Conservation (phyloP, 2,888 invertebrate genomes). For the Archips xylosteana region DNA sequence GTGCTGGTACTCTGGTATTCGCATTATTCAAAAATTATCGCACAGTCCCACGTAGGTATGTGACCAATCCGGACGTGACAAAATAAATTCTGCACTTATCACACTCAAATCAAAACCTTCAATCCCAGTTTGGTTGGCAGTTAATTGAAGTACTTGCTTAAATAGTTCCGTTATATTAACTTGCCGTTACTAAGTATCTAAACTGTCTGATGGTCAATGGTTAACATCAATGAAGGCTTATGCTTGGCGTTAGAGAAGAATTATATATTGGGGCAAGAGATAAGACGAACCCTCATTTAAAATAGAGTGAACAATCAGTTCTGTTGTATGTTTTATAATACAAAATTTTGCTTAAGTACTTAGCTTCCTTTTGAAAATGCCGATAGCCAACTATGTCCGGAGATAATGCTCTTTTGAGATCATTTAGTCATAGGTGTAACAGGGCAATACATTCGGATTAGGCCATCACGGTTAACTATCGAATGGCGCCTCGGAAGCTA, state of each 20-base stretch:
- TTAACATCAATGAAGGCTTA: conserved; percentile 11
- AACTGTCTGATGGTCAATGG: conserved; percentile 18
- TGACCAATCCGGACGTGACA: conserved; percentile 24
- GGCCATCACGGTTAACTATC: conserved; percentile 37
- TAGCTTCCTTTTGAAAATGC: conserved; percentile 7
- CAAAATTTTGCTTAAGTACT: background rate
- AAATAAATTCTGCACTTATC: conserved; percentile 17
- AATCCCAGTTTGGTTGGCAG: background rate
- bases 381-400: conserved; percentile 30
- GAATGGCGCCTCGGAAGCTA: conserved; percentile 18
- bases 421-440: conserved; percentile 9
- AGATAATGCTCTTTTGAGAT: conserved; percentile 17
- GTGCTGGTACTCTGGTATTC: background rate
- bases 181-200: background rate
- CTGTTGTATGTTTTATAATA: conserved; percentile 7
- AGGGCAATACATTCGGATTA: conserved; percentile 33
- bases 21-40: conserved; percentile 16
- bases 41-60: conserved; percentile 11
- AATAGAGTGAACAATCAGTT: conserved; percentile 16
- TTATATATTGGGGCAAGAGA: conserved; percentile 31
- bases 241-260: conserved; percentile 27
- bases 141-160: background rate
- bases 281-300: conserved; percentile 8
- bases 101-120: conserved; percentile 19
- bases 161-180: conserved; percentile 2